phyloP scores from a whole-genome alignment of 2,113 vertebrate species.

The Colius striatus region DNA sequence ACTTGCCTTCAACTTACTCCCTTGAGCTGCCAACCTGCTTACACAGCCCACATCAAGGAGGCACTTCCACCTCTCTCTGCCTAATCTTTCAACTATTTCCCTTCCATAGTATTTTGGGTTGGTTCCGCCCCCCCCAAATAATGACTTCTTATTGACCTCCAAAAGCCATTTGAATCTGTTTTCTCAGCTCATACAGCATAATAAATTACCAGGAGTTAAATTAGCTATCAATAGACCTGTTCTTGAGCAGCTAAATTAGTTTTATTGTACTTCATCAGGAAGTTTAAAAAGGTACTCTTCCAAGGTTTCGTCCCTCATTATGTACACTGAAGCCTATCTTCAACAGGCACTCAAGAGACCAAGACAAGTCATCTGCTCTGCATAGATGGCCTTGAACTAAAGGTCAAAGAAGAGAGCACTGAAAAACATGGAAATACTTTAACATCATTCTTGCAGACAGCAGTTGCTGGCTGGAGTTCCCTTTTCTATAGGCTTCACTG shows the following conservation, averaged over 20 bases:
- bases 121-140: background rate
- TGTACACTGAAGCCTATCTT: background rate
- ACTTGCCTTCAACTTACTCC: background rate
- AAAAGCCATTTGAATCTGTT: background rate
- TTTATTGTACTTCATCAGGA: background rate
- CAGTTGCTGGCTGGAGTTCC: background rate
- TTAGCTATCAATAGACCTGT: slow-evolving; percentile 12
- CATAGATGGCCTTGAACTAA: slow-evolving; percentile 29
- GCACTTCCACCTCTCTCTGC: background rate
- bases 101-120: background rate
- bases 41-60: background rate
- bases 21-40: background rate
- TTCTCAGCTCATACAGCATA: background rate
- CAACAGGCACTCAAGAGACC: background rate
- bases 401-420: slow-evolving; percentile 20
- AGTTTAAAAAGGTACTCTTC: background rate
- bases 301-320: background rate
- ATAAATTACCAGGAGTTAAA: slow-evolving; percentile 15
- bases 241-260: slow-evolving; percentile 26
- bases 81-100: background rate
- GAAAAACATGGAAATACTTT: background rate
- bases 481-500: background rate
- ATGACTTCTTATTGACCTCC: background rate
- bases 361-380: background rate
- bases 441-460: background rate